phyloP scores from a whole-genome alignment of 1,140 invertebrate genomes.

The Macrosteles quadrilineatus region DNA sequence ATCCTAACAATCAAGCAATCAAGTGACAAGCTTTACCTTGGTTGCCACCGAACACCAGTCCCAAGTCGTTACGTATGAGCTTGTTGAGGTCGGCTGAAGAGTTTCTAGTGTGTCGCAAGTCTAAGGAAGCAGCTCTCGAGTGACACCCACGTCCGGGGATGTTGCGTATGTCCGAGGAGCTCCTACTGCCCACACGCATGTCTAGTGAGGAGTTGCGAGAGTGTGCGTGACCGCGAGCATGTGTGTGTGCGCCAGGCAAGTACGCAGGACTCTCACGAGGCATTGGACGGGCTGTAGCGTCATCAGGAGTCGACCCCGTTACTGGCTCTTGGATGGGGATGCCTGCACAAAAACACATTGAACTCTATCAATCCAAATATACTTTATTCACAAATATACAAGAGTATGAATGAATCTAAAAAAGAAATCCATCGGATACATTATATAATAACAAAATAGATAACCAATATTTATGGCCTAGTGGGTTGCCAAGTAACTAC shows the following conservation, averaged over 20 bases:
- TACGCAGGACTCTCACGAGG: constrained; percentile 20
- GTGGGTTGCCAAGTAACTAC: too few species aligned
- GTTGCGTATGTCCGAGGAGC: constrained; percentile 49
- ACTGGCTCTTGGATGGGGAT: constrained; percentile 39
- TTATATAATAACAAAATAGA: too few species aligned
- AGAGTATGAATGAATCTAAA: too few species aligned
- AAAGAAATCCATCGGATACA: too few species aligned
- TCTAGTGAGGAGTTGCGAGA: constrained; percentile 80
- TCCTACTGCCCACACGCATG: constrained; percentile 58
- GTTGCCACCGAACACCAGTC: constrained; percentile 63
- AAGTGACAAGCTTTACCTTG: too few species aligned
- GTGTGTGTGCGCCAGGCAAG: constrained; percentile 31
- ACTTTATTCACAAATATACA: too few species aligned
- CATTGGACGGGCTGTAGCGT: not conserved
- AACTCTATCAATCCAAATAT: too few species aligned
- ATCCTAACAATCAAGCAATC: too few species aligned
- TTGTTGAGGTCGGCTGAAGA: constrained; percentile 79
- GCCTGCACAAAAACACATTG: constrained; percentile 12
- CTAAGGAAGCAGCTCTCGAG: constrained; percentile 80
- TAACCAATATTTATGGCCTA: too few species aligned
- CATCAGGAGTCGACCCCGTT: not conserved
- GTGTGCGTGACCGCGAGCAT: constrained; percentile 50
- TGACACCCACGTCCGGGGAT: constrained; percentile 56
- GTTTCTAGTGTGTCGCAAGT: constrained; percentile 76
- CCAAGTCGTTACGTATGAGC: constrained; percentile 68